A percentile compares a stretch with the other conserved stretches of the same genome.
Evolutionary conservation across 2,113 vertebrate species (phyloP).

Genomic region (Rhizomys pruinosus): DNA sequence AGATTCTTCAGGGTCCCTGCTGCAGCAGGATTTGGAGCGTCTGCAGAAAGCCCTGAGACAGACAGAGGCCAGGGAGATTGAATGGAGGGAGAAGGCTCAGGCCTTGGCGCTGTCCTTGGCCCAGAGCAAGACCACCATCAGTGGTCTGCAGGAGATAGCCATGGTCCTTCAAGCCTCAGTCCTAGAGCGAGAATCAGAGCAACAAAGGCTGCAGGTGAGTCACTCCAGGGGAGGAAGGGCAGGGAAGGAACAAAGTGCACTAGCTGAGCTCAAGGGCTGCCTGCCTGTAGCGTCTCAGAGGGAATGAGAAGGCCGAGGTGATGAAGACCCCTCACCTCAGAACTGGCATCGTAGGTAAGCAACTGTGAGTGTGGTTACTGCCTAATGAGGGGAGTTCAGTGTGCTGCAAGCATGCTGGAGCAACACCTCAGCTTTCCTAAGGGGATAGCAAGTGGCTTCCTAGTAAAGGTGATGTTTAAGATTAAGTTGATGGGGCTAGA

Average conservation of each 20-base stretch:
- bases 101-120: constrained; percentile 75
- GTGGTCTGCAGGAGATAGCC: constrained; percentile 77
- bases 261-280: neutral
- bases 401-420: neutral
- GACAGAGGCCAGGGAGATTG: constrained; percentile 82
- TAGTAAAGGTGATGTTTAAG: constrained; percentile 19
- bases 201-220: constrained; percentile 80
- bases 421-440: neutral
- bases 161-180: constrained; percentile 78
- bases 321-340: neutral
- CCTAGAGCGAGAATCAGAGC: constrained; percentile 82
- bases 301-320: neutral
- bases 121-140: constrained; percentile 79
- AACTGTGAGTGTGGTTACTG: neutral
- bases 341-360: neutral
- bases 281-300: neutral
- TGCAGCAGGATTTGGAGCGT: constrained; percentile 74
- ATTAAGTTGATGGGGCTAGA: constrained; percentile 3
- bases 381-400: neutral
- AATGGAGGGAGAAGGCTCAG: constrained; percentile 84
- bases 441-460: neutral
- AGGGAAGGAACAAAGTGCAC: neutral
- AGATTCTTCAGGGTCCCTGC: constrained; percentile 57
- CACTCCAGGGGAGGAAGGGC: neutral
- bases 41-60: constrained; percentile 76